Base-by-base conservation (phyloP, 2,797 vertebrate species). In the Acipenser oxyrinchus region DNA sequence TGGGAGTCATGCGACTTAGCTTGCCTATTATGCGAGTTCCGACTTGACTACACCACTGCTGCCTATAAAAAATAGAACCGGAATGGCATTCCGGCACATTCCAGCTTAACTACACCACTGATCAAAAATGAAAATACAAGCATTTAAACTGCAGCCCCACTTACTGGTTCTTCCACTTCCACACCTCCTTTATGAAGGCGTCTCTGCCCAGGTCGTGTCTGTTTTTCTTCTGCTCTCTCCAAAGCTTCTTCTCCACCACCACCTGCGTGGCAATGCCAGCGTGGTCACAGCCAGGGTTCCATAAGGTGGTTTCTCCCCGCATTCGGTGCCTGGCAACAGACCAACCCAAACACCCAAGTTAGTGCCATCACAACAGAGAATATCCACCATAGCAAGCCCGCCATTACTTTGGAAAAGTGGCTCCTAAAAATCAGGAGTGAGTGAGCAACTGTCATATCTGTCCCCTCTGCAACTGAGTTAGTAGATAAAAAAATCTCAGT, bases 181-280 rank as follows among this genome's bases (percentile, higher is more conserved):
- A 97, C 77, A 97, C 87, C 75, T 95, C 92, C 75, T 82, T 59
- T 37, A 97, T 84, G 76, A 97, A 96, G 7, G 77, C 79, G 10
- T 94, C 91, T 0, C 94, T 83, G 50, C 95, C 94, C 59, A 97
- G 83, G 72, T 97, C 92, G 3, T 97, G 95, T 4, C 95, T 90
- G 66, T 72, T 94, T 77, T 88, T 70, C 2, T 88, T 86, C 52
- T 67, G 81, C 78, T 95, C 94, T 11, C 90, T 88, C 94, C 90
- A 93, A 65, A 96, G 84, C 71, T 93, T 94, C 74, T 95, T 95
- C 72, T 96, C 95, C 76, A 97, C 95, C 75, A 97, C 94, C 74
- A 96, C 94, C 82, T 96, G 94, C 0, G 95, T 96, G 73, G 95
- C 95, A 3, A 97, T 97, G 70, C 95, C 95, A 0, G 95, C 95